Base-by-base conservation (phyloP, 2,797 vertebrate genomes). In the Schizopygopsis malacanthus region DNA sequence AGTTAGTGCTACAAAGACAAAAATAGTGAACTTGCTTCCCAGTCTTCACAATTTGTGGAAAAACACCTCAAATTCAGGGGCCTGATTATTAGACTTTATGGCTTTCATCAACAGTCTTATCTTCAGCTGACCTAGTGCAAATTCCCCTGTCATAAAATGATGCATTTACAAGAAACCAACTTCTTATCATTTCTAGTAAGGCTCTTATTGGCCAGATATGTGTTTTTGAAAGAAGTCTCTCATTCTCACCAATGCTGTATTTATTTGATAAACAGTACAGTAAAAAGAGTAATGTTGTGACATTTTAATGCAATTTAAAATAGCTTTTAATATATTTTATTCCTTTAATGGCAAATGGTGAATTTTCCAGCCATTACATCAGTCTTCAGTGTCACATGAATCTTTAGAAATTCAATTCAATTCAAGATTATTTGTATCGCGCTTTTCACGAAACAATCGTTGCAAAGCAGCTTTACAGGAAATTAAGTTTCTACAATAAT, bases 71-170 rank as follows among this genome's bases (percentile, higher is more conserved):
- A 59, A 59, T 59, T 59, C 56, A 59, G 56, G 56, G 56, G 50
- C 50, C 4, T 59, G 50, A 52, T 56, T 11, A 59, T 59, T n/a
- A 61, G 39, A 71, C 72, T 85, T 88, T 59, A 37, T 33, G 1
- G 28, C 56, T 47, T 25, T 82, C 71, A 86, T 73, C 54, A 63
- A 6, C 61, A 69, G 73, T 72, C 41, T 87, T 85, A 81, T 85
- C 72, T 33, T 12, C 43, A 47, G 50, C 39, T 71, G 41, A 15
- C n/a, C 10, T 37, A 7, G 67, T 78, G 22, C 84, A 73, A 59
- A 67, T 47, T 71, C 54, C 78, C 69, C 41, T n/a, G 54, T 59
- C 50, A 81, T 84, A 79, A 82, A 77, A 33, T 63, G 12, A 70
- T 80, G 39, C 41, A 70, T 52, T 84, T 67, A 84, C 47, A 84